Evolutionary conservation across 2,888 invertebrate genomes (phyloP), one percentile per base, ranked within the genome.

Genomic region (Leucophenga maculata): DNA sequence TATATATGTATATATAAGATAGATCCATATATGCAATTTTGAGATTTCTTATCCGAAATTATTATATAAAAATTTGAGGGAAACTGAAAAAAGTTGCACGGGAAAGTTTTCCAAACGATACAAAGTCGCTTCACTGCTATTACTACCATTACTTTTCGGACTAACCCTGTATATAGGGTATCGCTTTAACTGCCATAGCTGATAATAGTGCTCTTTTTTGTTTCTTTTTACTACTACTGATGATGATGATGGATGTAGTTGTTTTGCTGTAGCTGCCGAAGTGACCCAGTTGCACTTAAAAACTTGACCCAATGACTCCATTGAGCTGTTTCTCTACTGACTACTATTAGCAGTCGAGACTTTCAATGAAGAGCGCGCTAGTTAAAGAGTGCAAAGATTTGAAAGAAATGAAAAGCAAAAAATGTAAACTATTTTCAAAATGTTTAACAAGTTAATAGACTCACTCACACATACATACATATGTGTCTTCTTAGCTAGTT

Each of bases 221-320:
- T 39, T 60, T 50, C 1, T 50, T 50, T 50, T 16, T 50, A 16
- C 13, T 50, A 26, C 9, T 20, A 67, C 48, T 70, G 57, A 20
- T 73, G 62, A 55, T 32, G 67, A 50, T 71, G 64, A 18, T 68
- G 62, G 22, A 50, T 9, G 48, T 14, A 3, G 20, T 65, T 50
- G 20, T 65, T 66, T 44, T 67, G 65, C 65, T 70, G 73, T 62
- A 62, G 69, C 65, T 67, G 69, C 11, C n/a, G 76, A 82, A 74
- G 74, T 85, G 86, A 86, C 84, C 84, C 78, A 85, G 84, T 86
- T 85, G 83, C 77, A 76, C 77, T 75, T 74, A 75, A 85, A 85
- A 85, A 85, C 85, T 85, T 85, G 84, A 85, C 84, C 84, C 84
- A 86, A 84, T 85, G 84, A 85, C 84, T 86, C 77, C 82, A 84